These are phyloP conservation scores for Platyscapa corneri DNA, from an alignment of 1,140 invertebrate genomes.

Conservation along the genomic window DNA sequence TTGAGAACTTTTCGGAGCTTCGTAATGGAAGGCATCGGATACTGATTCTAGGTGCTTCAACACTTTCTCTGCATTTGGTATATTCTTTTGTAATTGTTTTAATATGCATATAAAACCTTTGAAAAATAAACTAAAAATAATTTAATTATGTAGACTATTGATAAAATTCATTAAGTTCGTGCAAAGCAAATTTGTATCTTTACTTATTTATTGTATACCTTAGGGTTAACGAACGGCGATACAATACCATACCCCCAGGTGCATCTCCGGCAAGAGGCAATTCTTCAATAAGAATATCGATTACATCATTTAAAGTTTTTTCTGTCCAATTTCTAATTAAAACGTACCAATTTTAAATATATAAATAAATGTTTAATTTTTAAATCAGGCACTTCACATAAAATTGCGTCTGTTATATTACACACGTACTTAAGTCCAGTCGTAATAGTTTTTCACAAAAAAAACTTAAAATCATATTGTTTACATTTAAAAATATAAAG, in stretches of 20 bases:
- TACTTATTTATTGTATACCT: constrained; percentile 64
- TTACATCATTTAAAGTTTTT: constrained; percentile 79
- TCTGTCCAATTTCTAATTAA: constrained; percentile 81
- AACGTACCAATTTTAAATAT: neutral
- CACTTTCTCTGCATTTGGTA: constrained; percentile 67
- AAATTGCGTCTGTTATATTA: neutral
- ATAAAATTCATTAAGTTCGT: neutral
- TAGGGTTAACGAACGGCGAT: constrained; percentile 85
- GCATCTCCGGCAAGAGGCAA: constrained; percentile 84
- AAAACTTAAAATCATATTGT: too few species aligned
- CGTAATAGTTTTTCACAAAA: too few species aligned
- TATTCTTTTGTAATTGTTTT: constrained; percentile 74
- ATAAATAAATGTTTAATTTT: constrained; percentile 24
- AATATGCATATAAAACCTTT: constrained; percentile 87
- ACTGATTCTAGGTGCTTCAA: constrained; percentile 73
- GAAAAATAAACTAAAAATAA: constrained; percentile 86
- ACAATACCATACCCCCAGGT: constrained; percentile 93
- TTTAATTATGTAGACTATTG: neutral
- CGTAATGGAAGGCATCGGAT: constrained; percentile 78
- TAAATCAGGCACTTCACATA: neutral
- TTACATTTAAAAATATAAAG: too few species aligned
- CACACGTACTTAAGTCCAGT: too few species aligned
- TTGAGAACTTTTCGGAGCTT: constrained; percentile 82
- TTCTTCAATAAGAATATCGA: constrained; percentile 82
- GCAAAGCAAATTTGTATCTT: neutral